A percentile compares a stretch with the other conserved stretches of the same genome.
phyloP scores from a whole-genome alignment of 2,888 invertebrate genomes.

The Drosophila paramelanica region DNA sequence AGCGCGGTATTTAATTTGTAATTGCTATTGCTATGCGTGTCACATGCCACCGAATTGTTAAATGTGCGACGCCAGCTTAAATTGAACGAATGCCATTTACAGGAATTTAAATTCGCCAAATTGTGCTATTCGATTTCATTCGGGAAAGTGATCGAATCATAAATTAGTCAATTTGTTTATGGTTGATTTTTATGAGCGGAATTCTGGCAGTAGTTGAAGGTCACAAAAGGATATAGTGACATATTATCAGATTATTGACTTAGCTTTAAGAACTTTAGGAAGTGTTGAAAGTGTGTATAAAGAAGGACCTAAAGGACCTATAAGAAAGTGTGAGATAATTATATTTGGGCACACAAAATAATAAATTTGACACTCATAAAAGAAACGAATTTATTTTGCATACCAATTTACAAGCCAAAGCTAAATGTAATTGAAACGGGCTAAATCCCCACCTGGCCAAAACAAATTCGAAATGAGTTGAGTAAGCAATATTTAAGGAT shows the following conservation, averaged over 20 bases:
- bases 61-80: slow-evolving; percentile 29
- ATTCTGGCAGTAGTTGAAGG: no score
- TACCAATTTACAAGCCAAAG: slow-evolving; percentile 9
- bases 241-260: no score
- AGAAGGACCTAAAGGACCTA: no score
- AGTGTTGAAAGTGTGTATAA: no score
- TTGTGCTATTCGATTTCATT: background rate
- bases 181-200: no score
- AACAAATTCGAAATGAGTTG: slow-evolving; percentile 45
- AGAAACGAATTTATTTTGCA: slow-evolving; percentile 38
- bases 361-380: background rate
- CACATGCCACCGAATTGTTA: slow-evolving; percentile 56
- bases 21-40: slow-evolving; percentile 62
- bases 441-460: slow-evolving; percentile 44
- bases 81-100: slow-evolving; percentile 52
- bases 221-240: no score
- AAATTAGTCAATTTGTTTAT: slow-evolving; percentile 1
- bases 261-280: no score
- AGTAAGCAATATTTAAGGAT: slow-evolving; percentile 65
- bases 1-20: slow-evolving; percentile 74
- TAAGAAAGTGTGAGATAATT: no score
- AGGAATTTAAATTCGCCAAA: slow-evolving; percentile 4
- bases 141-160: slow-evolving; percentile 1
- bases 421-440: slow-evolving; percentile 50
- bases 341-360: background rate